Conservation (phyloP, 2,888 invertebrate species). For the Trachelus stipa region DNA sequence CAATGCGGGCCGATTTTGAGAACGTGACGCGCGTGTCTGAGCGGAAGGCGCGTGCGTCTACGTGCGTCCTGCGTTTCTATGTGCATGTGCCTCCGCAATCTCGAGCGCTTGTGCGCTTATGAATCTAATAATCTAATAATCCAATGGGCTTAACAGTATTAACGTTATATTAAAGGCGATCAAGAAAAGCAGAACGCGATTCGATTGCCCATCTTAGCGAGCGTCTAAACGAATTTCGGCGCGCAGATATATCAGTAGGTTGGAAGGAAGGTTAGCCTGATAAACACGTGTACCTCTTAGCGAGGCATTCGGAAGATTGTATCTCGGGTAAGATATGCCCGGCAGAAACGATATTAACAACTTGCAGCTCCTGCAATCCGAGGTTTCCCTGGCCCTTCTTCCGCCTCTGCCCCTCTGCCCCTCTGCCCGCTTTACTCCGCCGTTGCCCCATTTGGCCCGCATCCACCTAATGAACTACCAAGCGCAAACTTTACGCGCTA, state of each 20-base stretch:
- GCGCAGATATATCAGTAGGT: background rate
- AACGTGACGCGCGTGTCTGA: conserved; percentile 59
- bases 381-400: conserved; percentile 24
- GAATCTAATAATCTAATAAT: no score
- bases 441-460: conserved; percentile 17
- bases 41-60: conserved; percentile 52
- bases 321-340: conserved; percentile 65
- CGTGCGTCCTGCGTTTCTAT: no score
- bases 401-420: conserved; percentile 4
- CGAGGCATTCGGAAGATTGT: conserved; percentile 64
- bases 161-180: no score
- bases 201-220: no score
- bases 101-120: no score
- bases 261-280: conserved; percentile 51
- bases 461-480: conserved; percentile 50
- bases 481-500: conserved; percentile 33
- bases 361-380: conserved; percentile 59
- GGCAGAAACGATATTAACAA: conserved; percentile 65
- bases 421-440: conserved; percentile 1
- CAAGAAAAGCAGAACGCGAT: no score
- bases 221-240: no score
- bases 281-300: conserved; percentile 67
- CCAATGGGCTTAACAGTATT: no score
- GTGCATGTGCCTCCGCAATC: no score
- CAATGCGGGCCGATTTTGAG: conserved; percentile 53